These are phyloP conservation scores for Pygoscelis antarcticus DNA, from an alignment of 2,113 vertebrate species.

Conservation along the genomic window DNA sequence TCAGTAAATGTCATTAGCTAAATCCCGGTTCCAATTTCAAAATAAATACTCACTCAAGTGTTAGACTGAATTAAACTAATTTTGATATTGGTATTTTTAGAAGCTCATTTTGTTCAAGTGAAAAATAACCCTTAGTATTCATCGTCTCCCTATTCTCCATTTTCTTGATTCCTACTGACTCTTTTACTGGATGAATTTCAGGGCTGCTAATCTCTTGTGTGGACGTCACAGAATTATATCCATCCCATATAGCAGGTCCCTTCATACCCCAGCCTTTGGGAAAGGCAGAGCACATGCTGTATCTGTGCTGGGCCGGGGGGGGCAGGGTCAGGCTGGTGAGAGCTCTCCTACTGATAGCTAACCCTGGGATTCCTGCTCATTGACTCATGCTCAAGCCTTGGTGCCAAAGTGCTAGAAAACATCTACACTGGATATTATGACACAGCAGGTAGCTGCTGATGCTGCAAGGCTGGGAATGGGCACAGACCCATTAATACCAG, in stretches of 20 bases:
- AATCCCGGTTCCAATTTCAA: neutral
- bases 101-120: neutral
- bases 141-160: neutral
- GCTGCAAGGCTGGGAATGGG: neutral
- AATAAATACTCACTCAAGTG: neutral
- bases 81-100: neutral
- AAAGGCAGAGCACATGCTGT: neutral
- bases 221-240: neutral
- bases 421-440: neutral
- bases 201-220: neutral
- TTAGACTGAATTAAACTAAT: neutral
- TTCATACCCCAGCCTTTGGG: neutral
- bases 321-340: too few species aligned
- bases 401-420: neutral
- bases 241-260: neutral
- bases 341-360: neutral
- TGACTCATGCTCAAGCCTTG: neutral
- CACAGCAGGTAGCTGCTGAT: neutral
- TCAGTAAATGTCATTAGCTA: neutral
- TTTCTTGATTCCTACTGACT: neutral
- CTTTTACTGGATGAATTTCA: neutral
- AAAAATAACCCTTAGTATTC: neutral
- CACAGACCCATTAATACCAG: neutral
- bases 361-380: neutral
- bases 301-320: rapidly evolving